Base-by-base conservation (phyloP, 2,888 invertebrate species). In the Synanthedon vespiformis region DNA sequence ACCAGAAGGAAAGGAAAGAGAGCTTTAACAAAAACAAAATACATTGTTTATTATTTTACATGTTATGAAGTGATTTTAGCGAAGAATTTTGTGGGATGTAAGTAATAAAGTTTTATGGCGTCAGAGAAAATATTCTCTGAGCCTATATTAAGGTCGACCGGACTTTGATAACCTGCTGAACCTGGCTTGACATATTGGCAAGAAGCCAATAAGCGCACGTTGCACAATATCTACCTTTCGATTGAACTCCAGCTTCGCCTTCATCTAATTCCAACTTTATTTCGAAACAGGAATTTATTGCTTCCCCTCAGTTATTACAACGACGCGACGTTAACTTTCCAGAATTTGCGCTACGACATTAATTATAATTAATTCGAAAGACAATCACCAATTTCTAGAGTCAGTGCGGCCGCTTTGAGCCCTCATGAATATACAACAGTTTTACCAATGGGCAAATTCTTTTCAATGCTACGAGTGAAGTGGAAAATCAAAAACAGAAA, bases 111-210 rank as follows among this genome's bases (percentile, higher is more conserved):
- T 75, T 81, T 78, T 79, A 80, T 72, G 75, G 64, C 62, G 72
- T 70, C 70, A 67, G 65, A 67, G 72, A 69, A 74, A 77, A 76
- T 67, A 77, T 75, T 75, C 62, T 61, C 62, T 61, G 62, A 64
- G 65, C 67, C 61, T 67, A 70, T 74, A 77, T 77, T 77, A 76
- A 74, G 79, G 77, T 67, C 75, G 67, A 65, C 67, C 75, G 77
- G 77, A 79, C 72, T 70, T 65, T 72, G 77, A 77, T 77, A 80
- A 82, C 79, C 81, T 79, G 80, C 67, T 71, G 72, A 77, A 77
- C 70, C 74, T 70, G 67, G 67, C 64, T 58, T 57, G 58, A 55
- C 56, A 69, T 66, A 71, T 64, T 81, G 82, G 83, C 77, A 60
- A 52, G 34, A 55, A 56, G 80, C 84, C 84, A 82, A 40, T 48